Evolutionary conservation across 2,797 vertebrate genomes (phyloP).

Genomic region (Falco rusticolus): DNA sequence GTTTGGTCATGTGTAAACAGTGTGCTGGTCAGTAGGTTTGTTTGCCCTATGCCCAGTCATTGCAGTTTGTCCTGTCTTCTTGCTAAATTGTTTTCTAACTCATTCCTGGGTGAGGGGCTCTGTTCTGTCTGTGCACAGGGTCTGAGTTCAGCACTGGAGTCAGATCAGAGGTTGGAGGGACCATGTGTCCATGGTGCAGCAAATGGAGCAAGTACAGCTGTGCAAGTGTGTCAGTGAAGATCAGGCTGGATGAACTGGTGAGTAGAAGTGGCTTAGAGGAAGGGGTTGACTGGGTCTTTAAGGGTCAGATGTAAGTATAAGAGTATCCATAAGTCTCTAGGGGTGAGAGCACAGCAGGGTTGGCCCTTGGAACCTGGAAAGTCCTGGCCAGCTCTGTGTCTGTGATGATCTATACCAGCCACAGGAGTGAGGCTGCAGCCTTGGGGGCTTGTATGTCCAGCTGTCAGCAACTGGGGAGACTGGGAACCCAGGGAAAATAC

Average conservation of each 20-base stretch:
- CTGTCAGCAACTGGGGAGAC: neutral
- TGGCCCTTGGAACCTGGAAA: neutral
- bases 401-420: neutral
- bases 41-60: neutral
- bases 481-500: neutral
- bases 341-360: neutral
- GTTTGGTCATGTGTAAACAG: neutral
- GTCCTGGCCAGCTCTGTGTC: neutral
- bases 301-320: neutral
- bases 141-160: neutral
- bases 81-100: neutral
- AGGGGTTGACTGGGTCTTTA: neutral
- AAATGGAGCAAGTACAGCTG: neutral
- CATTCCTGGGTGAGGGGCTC: neutral
- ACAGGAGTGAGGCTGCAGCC: neutral
- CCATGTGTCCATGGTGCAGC: neutral
- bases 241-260: neutral
- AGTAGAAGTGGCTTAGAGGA: neutral
- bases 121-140: neutral
- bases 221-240: neutral
- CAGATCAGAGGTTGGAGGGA: neutral
- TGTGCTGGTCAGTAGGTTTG: rapidly evolving
- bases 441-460: neutral
- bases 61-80: neutral
- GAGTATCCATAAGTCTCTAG: neutral